Conservation (phyloP, 2,113 vertebrate genomes). For the Oryctolagus cuniculus region mOryCun1.1 NC_091432.1:88598501-88599000, state of each 20-base stretch:
- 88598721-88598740: not conserved
- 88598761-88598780: not conserved
- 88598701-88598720: not conserved
- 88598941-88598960: not conserved
- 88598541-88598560: constrained; percentile 6
- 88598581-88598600: not conserved
- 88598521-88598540: not conserved
- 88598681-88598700: not conserved
- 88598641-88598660: constrained; percentile 43
- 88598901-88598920: not conserved
- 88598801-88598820: not conserved
- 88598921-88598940: not conserved
- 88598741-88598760: not conserved
- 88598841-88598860: not conserved
- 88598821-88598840: not conserved
- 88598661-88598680: constrained; percentile 52
- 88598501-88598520: constrained; percentile 18
- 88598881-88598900: not conserved
- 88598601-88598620: constrained; percentile 58
- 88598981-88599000: no score
- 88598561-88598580: constrained; percentile 50
- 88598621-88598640: not conserved
- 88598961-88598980: not conserved
- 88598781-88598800: not conserved
- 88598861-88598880: not conserved